Evolutionary conservation across 2,888 invertebrate species (phyloP), one percentile per base, ranked within the genome.

Genomic region (Parochlus steinenii): DNA sequence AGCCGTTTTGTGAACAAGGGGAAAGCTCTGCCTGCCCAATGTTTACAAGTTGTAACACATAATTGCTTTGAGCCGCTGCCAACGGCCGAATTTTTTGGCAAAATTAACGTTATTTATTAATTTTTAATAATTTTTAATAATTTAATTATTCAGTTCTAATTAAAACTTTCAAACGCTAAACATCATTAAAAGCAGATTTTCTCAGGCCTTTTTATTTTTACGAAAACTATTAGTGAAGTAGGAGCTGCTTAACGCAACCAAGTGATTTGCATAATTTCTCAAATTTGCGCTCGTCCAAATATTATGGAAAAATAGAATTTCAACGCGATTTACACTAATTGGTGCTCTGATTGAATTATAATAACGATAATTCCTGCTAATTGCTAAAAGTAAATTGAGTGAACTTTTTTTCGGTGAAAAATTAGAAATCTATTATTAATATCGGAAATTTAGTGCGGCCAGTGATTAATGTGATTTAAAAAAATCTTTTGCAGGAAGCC

Each of bases 401-500:
- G 17, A 31, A 31, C 10, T n/a, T 16, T 18, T 18, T 6, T 8
- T n/a, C 19, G 6, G 31, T 31, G 31, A 31, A 18, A 19, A 31
- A 31, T 11, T 32, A 35, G 17, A 35, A 17, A 18, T 7, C 17
- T 23, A 29, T 23, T 20, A 10, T 14, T 16, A 24, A 17, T 5
- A 8, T 22, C 22, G 22, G 6, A 22, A 22, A 22, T 22, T n/a
- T 22, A 6, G 22, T 22, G 22, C 10, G 22, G 4, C 11, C 7
- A 14, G 16, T n/a, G 14, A 4, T 28, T 15, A 28, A 4, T 8
- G 12, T 14, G 15, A 8, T 28, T 28, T 14, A n/a, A 16, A 28
- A 6, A 28, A 16, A n/a, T n/a, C n/a, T n/a, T n/a, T n/a, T n/a
- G 11, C n/a, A 33, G 46, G 43, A 43, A 45, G 40, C 43, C 41